Conservation (phyloP, 2,888 invertebrate genomes). For the Drosophila borborema region DNA sequence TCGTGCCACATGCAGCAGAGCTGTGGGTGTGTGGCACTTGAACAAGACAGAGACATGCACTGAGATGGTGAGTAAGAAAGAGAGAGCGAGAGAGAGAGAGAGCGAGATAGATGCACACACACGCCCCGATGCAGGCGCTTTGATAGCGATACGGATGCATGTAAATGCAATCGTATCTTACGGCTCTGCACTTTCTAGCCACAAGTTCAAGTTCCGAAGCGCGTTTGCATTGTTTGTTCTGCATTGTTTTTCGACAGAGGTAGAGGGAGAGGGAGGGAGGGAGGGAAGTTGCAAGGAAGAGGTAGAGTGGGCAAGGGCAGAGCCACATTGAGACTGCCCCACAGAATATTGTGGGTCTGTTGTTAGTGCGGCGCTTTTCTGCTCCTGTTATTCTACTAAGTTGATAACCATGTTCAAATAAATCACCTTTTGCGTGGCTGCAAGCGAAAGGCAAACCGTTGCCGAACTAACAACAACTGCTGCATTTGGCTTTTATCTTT, state of each 20-base stretch:
- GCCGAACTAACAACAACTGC: slow-evolving; percentile 52
- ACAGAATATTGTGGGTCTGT: slow-evolving; percentile 19
- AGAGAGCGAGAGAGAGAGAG: background rate
- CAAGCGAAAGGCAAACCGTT: slow-evolving; percentile 71
- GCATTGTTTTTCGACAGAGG: slow-evolving; percentile 63
- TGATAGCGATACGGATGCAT: slow-evolving; percentile 78
- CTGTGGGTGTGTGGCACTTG: slow-evolving; percentile 70
- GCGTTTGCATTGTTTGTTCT: slow-evolving; percentile 81
- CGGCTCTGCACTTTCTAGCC: slow-evolving; percentile 81
- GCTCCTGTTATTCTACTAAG: slow-evolving; percentile 83
- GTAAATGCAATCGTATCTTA: slow-evolving; percentile 82
- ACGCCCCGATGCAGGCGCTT: slow-evolving; percentile 80
- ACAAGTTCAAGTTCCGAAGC: slow-evolving; percentile 77
- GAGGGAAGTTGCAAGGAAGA: background rate
- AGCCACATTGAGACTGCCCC: slow-evolving; percentile 11
- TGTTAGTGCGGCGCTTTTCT: slow-evolving; percentile 76
- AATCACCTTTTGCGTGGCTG: slow-evolving; percentile 83
- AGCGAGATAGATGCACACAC: slow-evolving; percentile 46
- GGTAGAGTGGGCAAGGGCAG: background rate
- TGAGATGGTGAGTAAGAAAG: background rate
- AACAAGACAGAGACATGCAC: background rate
- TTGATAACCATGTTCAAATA: slow-evolving; percentile 85
- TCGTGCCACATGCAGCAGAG: slow-evolving; percentile 69
- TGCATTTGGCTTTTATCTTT: slow-evolving; percentile 80
- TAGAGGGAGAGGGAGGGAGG: background rate